Evolutionary conservation across 2,113 vertebrate genomes (phyloP), one percentile per base, ranked within the genome.

Genomic region (Eolophus roseicapilla): DNA sequence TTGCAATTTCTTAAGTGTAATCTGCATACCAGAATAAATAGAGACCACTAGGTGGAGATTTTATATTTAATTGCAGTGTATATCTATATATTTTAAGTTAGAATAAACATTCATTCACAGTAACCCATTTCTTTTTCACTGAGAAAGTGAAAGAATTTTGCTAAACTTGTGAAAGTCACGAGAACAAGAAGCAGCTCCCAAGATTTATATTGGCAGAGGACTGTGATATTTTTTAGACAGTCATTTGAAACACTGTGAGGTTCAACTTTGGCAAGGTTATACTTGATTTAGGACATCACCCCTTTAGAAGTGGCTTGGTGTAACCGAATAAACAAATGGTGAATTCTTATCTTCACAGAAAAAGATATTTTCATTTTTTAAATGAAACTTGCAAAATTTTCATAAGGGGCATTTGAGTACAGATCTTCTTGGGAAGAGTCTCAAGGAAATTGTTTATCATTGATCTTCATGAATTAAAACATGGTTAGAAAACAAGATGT

Each of bases 381-480:
- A 60, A 59, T 39, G 27, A 65, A 71, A 47, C 6, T 64, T 75
- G 16, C 24, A 24, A 52, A 12, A 31, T 67, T 74, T 91, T 98
- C 91, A 98, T 96, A 60, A 92, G 80, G 86, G 98, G 97, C 96
- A 98, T 98, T 92, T 98, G 96, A 69, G 95, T 86, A 87, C 98
- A 99, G 93, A 99, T 96, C 8, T 93, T 96, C 65, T 97, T 94
- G n/a, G 98, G 97, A 79, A 99, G 97, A 62, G 97, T 97, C 90
- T 98, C 94, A 90, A 99, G 90, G 25, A 96, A 96, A 28, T 98
- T 98, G 88, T 98, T 98, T 95, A 98, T 98, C 98, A 99, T 96
- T 69, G 98, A 98, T 90, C 98, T 99, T 97, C 64, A 67, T n/a
- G 95, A 59, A 96, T 90, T 70, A 86, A 97, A 77, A 92, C 13